These are phyloP conservation scores for Latrodectus elegans DNA, from an alignment of 2,888 invertebrate genomes.

Conservation along the genomic window DNA sequence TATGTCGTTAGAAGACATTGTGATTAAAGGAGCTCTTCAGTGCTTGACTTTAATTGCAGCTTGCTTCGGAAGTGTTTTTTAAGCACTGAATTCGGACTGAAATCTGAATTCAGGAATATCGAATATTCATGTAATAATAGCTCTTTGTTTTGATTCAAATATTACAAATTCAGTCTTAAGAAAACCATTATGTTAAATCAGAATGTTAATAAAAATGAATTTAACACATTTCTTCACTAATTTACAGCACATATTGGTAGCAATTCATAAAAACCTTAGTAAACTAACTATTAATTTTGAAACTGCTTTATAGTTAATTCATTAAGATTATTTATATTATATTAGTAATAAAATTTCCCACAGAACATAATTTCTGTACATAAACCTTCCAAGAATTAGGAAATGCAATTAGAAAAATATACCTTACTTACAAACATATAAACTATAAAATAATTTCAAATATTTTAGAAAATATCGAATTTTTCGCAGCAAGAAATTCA, in stretches of 20 bases:
- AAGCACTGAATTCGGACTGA: too few relatives aligned
- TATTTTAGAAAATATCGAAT: not conserved
- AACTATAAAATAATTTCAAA: not conserved
- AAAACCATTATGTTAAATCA: too few relatives aligned
- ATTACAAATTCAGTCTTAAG: too few relatives aligned
- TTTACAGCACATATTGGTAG: not conserved
- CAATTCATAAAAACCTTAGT: not conserved
- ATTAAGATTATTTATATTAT: not conserved
- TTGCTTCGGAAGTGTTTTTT: too few relatives aligned
- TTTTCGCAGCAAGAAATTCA: not conserved
- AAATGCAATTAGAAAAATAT: not conserved
- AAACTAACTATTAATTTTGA: not conserved
- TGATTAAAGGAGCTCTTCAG: not conserved
- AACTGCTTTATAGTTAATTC: not conserved
- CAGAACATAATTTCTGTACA: not conserved
- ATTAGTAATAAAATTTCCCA: not conserved
- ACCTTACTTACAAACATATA: not conserved
- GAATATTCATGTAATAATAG: too few relatives aligned
- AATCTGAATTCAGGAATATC: too few relatives aligned
- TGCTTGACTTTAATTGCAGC: too few relatives aligned
- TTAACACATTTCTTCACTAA: not conserved
- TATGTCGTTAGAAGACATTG: not conserved
- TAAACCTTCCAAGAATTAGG: not conserved
- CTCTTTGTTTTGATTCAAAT: too few relatives aligned
- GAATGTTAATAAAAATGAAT: not conserved